A percentile compares a stretch with the other conserved stretches of the same genome.
phyloP scores from a whole-genome alignment of 1,140 invertebrate genomes.

The Drosophila serrata region DNA sequence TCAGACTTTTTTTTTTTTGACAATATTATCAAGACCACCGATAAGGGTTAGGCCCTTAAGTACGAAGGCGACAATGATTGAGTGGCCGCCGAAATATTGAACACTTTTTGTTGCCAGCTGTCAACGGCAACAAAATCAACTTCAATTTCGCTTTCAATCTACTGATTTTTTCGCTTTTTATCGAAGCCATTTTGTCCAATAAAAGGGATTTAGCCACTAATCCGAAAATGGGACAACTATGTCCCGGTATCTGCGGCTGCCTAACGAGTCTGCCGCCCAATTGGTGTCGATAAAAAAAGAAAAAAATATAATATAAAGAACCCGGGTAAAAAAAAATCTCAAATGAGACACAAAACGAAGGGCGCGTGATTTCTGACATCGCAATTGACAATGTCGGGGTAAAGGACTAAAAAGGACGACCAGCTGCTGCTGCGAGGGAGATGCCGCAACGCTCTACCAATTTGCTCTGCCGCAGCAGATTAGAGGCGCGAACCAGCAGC shows the following conservation, averaged over 20 bases:
- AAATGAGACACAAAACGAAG: conserved; percentile 41
- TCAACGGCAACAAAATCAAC: conserved; percentile 75
- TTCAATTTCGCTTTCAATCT: conserved; percentile 67
- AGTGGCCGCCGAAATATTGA: conserved; percentile 24
- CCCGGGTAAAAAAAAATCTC: conserved; percentile 27
- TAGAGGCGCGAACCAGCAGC: conserved; percentile 35
- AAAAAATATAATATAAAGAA: background rate
- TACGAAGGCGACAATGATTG: conserved; percentile 36
- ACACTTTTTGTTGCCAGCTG: conserved; percentile 58
- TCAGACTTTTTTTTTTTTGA: background rate
- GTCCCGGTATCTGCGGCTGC: conserved; percentile 55
- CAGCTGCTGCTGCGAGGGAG: conserved; percentile 57
- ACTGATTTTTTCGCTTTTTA: conserved; percentile 54
- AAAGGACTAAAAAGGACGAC: conserved; percentile 43
- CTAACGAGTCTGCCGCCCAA: conserved; percentile 48
- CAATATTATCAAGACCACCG: background rate
- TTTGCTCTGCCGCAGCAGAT: conserved; percentile 61
- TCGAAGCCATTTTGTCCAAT: conserved; percentile 80
- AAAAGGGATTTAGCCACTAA: conserved; percentile 74
- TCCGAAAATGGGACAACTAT: conserved; percentile 67
- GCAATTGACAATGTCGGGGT: conserved; percentile 63
- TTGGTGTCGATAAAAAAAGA: conserved; percentile 48
- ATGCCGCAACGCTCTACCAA: conserved; percentile 62
- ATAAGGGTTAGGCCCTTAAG: conserved; percentile 3
- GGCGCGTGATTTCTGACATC: conserved; percentile 75